phyloP scores from a whole-genome alignment of 2,113 vertebrate genomes.

The Pelusios castaneus region DNA sequence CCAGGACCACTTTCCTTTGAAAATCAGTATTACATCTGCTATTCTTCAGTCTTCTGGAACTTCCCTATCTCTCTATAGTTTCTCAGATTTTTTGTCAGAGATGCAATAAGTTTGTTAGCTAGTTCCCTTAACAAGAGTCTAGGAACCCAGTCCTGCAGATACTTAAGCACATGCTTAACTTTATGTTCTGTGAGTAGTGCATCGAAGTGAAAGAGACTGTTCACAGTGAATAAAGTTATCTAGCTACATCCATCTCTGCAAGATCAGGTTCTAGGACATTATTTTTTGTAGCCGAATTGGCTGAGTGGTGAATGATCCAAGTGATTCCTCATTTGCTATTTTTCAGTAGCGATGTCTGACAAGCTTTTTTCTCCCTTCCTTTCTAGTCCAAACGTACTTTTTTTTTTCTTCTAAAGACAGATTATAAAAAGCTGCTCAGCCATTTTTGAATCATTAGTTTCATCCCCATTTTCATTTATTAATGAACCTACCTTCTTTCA shows the following conservation, averaged over 20 bases:
- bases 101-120: constrained; percentile 58
- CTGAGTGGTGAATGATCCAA: neutral
- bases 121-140: constrained; percentile 36
- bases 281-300: neutral
- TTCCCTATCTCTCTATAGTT: constrained; percentile 27
- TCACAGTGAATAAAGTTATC: neutral
- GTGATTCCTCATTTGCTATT: neutral
- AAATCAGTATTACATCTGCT: constrained; percentile 49
- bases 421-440: constrained; percentile 40
- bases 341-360: neutral
- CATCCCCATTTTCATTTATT: constrained; percentile 65
- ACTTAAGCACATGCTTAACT: constrained; percentile 3
- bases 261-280: constrained; percentile 26
- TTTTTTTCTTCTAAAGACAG: constrained; percentile 19
- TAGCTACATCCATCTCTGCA: constrained; percentile 5
- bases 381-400: neutral
- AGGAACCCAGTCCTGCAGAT: constrained; percentile 49
- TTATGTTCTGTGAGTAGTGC: neutral
- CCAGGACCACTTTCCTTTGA: constrained; percentile 29
- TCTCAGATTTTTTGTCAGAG: constrained; percentile 52
- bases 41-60: constrained; percentile 39
- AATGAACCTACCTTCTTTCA: constrained; percentile 67
- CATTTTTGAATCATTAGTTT: constrained; percentile 60
- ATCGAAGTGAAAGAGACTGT: constrained; percentile 27
- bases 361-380: rapidly evolving